These are phyloP conservation scores for Sitta carolinensis DNA, from an alignment of 2,797 vertebrate genomes.

Conservation along the genomic window DNA sequence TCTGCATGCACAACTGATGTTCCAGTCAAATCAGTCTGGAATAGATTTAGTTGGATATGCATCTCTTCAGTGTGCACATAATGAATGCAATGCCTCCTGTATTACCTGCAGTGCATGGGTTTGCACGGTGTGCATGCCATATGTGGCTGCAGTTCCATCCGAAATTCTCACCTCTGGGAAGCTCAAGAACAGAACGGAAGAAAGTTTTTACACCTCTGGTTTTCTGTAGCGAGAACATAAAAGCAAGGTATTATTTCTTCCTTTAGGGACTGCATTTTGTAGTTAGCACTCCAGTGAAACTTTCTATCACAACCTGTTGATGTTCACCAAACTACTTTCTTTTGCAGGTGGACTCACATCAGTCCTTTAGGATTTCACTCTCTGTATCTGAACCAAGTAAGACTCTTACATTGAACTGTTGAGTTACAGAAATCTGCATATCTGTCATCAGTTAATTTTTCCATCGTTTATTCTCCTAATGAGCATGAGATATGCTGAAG, in stretches of 20 bases:
- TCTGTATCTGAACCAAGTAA: background rate
- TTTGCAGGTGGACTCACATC: background rate
- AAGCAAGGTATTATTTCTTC: background rate
- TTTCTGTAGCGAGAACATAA: background rate
- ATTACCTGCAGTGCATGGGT: background rate
- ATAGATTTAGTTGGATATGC: background rate
- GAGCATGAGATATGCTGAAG: constrained; percentile 31
- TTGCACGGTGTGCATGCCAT: background rate
- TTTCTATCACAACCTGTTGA: background rate
- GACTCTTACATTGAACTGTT: background rate
- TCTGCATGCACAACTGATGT: background rate
- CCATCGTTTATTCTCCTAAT: constrained; percentile 28
- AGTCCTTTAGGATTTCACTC: background rate
- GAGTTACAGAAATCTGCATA: constrained; percentile 32
- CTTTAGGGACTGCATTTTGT: background rate
- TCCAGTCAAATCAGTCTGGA: background rate
- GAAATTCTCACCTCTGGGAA: background rate
- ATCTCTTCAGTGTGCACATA: background rate
- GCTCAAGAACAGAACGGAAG: background rate
- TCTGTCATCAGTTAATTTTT: constrained; percentile 59
- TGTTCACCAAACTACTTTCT: background rate
- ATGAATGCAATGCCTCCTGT: background rate
- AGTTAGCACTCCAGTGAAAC: background rate
- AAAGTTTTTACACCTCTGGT: background rate
- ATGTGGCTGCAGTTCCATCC: background rate